A percentile compares a stretch with the other conserved stretches of the same genome.
These are phyloP conservation scores for Atherinosoma microstoma DNA, from an alignment of 2,797 vertebrate genomes.

Conservation along the genomic window DNA sequence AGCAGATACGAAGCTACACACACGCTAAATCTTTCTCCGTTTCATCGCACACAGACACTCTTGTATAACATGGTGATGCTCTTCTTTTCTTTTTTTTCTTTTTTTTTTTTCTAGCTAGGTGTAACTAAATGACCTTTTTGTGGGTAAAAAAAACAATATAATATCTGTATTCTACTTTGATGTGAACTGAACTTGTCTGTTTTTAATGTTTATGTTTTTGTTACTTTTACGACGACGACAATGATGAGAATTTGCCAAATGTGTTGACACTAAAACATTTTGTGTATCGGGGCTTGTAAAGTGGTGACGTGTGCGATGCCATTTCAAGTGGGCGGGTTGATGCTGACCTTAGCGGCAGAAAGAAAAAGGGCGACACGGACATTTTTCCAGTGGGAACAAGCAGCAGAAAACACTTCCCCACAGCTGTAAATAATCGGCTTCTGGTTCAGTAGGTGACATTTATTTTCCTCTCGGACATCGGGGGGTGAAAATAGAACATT, in stretches of 20 bases:
- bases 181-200: constrained; percentile 80
- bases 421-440: constrained; percentile 10
- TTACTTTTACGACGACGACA: constrained; percentile 68
- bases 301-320: constrained; percentile 55
- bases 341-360: constrained; percentile 36
- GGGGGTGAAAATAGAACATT: neutral
- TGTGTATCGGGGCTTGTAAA: constrained; percentile 56
- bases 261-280: constrained; percentile 66
- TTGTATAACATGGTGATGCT: constrained; percentile 76
- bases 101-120: constrained; percentile 73
- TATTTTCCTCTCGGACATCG: neutral
- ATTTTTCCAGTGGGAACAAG: constrained; percentile 24
- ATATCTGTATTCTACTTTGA: constrained; percentile 79
- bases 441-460: constrained; percentile 22
- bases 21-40: constrained; percentile 29
- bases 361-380: neutral
- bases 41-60: constrained; percentile 32
- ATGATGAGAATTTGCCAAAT: constrained; percentile 74
- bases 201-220: constrained; percentile 75
- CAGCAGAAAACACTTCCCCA: constrained; percentile 12
- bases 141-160: constrained; percentile 76
- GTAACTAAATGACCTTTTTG: constrained; percentile 68
- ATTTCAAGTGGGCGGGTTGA: constrained; percentile 25
- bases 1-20: constrained; percentile 27
- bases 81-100: constrained; percentile 51